phyloP scores from a whole-genome alignment of 2,888 invertebrate species.

The Andrena praecox region DNA sequence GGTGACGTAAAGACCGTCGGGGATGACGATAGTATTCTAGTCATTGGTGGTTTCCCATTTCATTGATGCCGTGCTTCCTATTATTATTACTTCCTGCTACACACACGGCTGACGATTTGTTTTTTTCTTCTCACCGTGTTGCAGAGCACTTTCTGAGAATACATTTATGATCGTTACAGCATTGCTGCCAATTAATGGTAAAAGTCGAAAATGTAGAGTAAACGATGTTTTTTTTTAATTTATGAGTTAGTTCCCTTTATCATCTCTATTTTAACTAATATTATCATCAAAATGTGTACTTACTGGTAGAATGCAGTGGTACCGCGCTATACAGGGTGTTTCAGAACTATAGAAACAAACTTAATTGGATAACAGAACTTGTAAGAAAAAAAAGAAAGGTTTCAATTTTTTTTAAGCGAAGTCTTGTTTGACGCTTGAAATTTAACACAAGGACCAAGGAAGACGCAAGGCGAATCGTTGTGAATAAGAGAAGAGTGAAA shows the following conservation, averaged over 20 bases:
- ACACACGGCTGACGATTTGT: background rate
- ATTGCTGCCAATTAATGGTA: background rate
- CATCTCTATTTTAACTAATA: too few species aligned
- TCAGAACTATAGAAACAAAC: too few species aligned
- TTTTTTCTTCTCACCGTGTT: constrained; percentile 3
- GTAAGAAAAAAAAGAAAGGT: background rate
- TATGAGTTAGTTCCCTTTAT: background rate
- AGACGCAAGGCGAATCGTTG: too few species aligned
- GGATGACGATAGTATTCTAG: constrained; percentile 57
- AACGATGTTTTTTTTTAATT: background rate
- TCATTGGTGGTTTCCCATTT: constrained; percentile 59
- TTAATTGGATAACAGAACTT: too few species aligned
- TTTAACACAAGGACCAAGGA: too few species aligned
- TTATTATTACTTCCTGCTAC: constrained; percentile 41
- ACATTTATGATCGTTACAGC: background rate
- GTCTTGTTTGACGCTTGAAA: too few species aligned
- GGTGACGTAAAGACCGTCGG: constrained; percentile 50
- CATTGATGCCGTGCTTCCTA: constrained; percentile 51
- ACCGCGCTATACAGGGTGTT: constrained; percentile 1
- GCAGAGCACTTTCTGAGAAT: background rate
- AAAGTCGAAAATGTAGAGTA: too few species aligned
- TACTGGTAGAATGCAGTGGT: constrained; percentile 33
- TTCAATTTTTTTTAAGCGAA: background rate
- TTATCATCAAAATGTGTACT: too few species aligned
- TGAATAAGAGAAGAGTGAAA: too few species aligned